Evolutionary conservation across 2,797 vertebrate species (phyloP).

Genomic region (Coluber constrictor): DNA sequence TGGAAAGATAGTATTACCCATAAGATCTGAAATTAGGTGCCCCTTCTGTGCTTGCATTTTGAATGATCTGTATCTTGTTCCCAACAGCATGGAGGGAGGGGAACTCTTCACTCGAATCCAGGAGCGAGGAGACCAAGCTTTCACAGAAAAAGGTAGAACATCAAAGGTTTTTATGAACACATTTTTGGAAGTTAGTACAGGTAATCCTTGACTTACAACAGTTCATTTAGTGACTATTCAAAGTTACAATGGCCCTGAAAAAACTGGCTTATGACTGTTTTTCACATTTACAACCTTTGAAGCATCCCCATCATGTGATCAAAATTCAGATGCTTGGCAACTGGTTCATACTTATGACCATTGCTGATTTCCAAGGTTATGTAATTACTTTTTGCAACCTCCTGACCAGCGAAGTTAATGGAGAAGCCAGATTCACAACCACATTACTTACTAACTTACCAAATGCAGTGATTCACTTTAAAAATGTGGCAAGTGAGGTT

Average conservation of each 20-base stretch:
- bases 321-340: background rate
- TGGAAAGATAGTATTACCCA: background rate
- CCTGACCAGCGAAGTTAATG: background rate
- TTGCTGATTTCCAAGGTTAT: background rate
- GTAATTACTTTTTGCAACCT: background rate
- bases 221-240: background rate
- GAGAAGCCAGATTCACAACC: background rate
- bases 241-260: background rate
- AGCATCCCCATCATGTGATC: background rate
- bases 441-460: no score
- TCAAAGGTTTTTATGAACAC: background rate
- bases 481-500: background rate
- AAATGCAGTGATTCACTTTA: background rate
- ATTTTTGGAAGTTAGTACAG: background rate
- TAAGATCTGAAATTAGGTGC: background rate
- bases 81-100: slow-evolving; percentile 94
- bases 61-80: slow-evolving; percentile 37
- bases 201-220: background rate
- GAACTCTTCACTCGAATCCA: slow-evolving; percentile 96
- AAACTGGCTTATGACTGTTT: background rate
- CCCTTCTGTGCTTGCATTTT: slow-evolving; percentile 1
- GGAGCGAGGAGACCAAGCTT: slow-evolving; percentile 94
- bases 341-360: background rate
- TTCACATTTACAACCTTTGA: background rate
- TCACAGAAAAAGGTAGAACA: slow-evolving; percentile 91